Evolutionary conservation across 2,113 vertebrate genomes (phyloP).

Genomic region (Mustela lutreola): DNA sequence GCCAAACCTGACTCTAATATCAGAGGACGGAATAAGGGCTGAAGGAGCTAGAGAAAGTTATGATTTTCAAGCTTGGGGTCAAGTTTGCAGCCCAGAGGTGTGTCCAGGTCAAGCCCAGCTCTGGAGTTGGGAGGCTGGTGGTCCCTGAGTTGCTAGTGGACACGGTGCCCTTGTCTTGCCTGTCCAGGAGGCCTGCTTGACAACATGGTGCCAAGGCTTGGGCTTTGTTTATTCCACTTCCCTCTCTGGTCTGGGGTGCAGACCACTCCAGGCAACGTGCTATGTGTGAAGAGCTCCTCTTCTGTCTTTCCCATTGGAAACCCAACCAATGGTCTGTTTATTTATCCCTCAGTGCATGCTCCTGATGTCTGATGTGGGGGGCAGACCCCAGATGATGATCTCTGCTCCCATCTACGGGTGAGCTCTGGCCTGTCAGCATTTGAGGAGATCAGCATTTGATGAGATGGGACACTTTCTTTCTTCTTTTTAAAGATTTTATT

Average conservation of each 20-base stretch:
- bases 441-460: conserved; percentile 1
- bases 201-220: fast-evolving
- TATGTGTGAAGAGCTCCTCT: background rate
- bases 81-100: background rate
- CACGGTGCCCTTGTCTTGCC: background rate
- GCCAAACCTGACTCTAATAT: background rate
- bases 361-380: background rate
- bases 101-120: background rate
- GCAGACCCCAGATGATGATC: background rate
- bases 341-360: background rate
- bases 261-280: background rate
- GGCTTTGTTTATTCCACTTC: background rate
- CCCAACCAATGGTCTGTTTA: background rate
- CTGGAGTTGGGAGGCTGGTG: background rate
- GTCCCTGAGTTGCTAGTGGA: background rate
- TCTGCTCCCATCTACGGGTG: background rate
- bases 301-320: background rate
- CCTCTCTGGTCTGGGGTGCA: background rate
- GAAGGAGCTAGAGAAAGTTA: background rate
- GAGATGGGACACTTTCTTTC: conserved; percentile 33
- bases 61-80: background rate
- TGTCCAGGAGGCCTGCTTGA: background rate
- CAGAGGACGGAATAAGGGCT: background rate
- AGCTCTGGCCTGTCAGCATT: background rate
- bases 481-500: too few species aligned